A percentile compares a stretch with the other conserved stretches of the same genome.
These are phyloP conservation scores for Pyrgus malvae DNA, from an alignment of 2,888 invertebrate genomes.

Conservation along the genomic window DNA sequence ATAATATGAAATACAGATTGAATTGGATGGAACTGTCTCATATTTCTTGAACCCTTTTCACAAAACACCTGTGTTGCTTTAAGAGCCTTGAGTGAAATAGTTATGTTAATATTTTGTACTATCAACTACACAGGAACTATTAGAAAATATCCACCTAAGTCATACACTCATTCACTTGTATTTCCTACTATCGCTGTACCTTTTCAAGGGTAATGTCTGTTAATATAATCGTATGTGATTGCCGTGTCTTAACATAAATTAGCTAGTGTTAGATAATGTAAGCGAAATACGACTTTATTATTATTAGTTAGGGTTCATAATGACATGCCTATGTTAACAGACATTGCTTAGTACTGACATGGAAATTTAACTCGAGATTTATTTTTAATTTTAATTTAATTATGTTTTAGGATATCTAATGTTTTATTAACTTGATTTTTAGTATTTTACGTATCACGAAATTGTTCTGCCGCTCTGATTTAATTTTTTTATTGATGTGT, in stretches of 20 bases:
- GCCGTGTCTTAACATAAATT: conserved; percentile 26
- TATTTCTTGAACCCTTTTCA: too few species aligned
- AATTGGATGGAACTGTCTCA: too few species aligned
- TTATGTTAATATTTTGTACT: too few species aligned
- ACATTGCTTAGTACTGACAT: conserved; percentile 12
- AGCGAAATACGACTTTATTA: conserved; percentile 27
- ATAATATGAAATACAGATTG: conserved; percentile 11
- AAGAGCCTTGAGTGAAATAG: too few species aligned
- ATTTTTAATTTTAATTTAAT: conserved; percentile 45
- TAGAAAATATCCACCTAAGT: too few species aligned
- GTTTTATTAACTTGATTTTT: conserved; percentile 57
- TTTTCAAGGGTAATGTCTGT: conserved; percentile 18
- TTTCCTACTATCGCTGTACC: conserved; percentile 7
- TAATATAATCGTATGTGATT: conserved; percentile 20
- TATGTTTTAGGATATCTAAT: conserved; percentile 42
- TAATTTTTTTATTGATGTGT: conserved; percentile 60
- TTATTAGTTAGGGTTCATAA: conserved; percentile 24
- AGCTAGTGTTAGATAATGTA: conserved; percentile 23
- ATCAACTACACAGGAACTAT: too few species aligned
- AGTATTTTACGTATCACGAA: conserved; percentile 59
- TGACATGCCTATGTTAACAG: conserved; percentile 21
- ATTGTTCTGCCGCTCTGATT: conserved; percentile 56
- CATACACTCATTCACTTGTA: too few species aligned
- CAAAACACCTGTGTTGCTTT: too few species aligned
- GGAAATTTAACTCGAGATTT: conserved; percentile 39